Evolutionary conservation across 2,113 vertebrate genomes (phyloP).

Genomic region (Otis tarda): DNA sequence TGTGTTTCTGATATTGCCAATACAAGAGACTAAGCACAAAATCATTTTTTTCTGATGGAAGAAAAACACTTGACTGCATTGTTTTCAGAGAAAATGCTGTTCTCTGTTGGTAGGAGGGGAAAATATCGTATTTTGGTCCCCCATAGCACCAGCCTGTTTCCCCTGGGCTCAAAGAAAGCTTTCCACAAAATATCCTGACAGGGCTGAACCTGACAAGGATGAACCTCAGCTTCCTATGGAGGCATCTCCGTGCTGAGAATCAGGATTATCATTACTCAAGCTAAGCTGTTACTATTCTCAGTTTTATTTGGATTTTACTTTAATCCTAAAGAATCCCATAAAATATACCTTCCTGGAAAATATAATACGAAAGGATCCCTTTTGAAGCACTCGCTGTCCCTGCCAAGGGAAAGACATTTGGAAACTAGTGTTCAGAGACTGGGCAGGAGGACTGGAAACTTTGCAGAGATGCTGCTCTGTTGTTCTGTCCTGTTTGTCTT

Average conservation of each 20-base stretch:
- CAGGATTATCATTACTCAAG: background rate
- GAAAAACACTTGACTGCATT: background rate
- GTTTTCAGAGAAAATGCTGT: background rate
- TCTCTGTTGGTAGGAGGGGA: background rate
- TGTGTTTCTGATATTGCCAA: background rate
- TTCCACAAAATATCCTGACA: background rate
- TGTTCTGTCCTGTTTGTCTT: slow-evolving; percentile 56
- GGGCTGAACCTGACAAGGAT: background rate
- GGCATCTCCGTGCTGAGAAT: background rate
- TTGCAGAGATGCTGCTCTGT: slow-evolving; percentile 43
- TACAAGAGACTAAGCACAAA: background rate
- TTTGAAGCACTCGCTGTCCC: slow-evolving; percentile 19
- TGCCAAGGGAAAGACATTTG: slow-evolving; percentile 50
- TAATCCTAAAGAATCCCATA: background rate
- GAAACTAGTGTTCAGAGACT: slow-evolving; percentile 48
- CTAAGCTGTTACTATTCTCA: background rate
- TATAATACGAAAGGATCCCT: background rate
- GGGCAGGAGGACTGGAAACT: slow-evolving; percentile 56
- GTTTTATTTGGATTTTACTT: slow-evolving; percentile 36
- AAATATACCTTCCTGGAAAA: slow-evolving; percentile 50
- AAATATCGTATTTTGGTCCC: background rate
- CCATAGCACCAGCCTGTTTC: background rate
- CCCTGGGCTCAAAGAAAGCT: background rate
- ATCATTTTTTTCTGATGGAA: background rate
- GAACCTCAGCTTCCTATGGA: background rate